phyloP scores from a whole-genome alignment of 2,888 invertebrate genomes.

The Ophion ventricosus region DNA sequence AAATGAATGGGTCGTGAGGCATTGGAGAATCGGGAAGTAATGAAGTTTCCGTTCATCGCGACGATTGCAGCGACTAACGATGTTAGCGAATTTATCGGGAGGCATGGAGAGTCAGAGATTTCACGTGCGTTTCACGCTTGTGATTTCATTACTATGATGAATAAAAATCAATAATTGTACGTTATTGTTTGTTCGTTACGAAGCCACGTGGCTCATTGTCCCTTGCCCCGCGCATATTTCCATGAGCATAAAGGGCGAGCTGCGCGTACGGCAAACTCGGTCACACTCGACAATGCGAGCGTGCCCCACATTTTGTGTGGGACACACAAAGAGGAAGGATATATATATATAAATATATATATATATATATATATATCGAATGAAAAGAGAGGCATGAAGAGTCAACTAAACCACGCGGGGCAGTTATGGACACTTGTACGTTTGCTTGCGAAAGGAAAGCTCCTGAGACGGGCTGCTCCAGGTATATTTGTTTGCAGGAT shows the following conservation, averaged over 20 bases:
- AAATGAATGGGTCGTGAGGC: neutral
- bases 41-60: neutral
- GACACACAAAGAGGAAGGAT: neutral
- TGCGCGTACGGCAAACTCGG: conserved; percentile 53
- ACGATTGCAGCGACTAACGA: conserved; percentile 19
- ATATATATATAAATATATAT: too few relatives aligned
- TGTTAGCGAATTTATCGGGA: neutral
- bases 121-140: neutral
- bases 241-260: neutral
- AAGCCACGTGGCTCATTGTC: neutral
- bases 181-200: conserved; percentile 36
- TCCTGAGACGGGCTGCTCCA: conserved; percentile 12
- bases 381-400: conserved; percentile 19
- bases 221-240: too few relatives aligned
- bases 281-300: conserved; percentile 47
- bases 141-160: conserved; percentile 16
- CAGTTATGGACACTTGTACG: neutral
- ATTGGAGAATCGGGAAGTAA: neutral
- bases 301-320: conserved; percentile 27
- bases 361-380: too few relatives aligned
- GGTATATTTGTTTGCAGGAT: conserved; percentile 51
- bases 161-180: conserved; percentile 51
- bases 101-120: neutral
- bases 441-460: conserved; percentile 46
- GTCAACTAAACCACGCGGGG: neutral